A percentile compares a stretch with the other conserved stretches of the same genome.
Evolutionary conservation across 2,113 vertebrate genomes (phyloP).

Genomic region (Anser brachyrhynchus): DNA sequence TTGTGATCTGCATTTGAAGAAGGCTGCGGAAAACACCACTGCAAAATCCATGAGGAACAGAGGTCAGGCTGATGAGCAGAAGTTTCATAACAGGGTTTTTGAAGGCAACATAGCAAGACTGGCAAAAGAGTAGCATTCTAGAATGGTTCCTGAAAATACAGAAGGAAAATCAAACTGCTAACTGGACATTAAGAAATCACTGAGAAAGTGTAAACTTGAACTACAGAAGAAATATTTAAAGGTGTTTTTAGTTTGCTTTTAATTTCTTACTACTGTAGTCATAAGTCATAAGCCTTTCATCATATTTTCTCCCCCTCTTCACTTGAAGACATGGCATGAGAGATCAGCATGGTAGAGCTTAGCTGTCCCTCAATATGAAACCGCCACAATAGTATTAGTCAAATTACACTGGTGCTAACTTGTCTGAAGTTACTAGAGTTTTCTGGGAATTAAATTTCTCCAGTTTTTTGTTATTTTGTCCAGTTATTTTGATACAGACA

Average conservation of each 20-base stretch:
- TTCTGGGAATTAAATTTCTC: background rate
- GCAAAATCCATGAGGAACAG: background rate
- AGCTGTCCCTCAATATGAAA: too few relatives aligned
- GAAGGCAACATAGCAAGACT: background rate
- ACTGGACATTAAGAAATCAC: background rate
- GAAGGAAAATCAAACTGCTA: background rate
- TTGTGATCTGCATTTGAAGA: background rate
- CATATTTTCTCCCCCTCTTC: too few relatives aligned
- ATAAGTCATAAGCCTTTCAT: too few relatives aligned
- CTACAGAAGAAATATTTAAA: background rate
- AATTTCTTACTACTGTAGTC: too few relatives aligned
- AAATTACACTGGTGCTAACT: background rate
- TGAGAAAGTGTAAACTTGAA: background rate
- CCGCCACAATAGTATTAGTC: background rate
- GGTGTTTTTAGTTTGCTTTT: background rate
- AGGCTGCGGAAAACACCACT: background rate
- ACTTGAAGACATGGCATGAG: too few relatives aligned
- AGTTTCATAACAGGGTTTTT: background rate
- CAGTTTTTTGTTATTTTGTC: background rate
- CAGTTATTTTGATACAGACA: background rate
- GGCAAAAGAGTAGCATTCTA: background rate
- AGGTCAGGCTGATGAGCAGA: background rate
- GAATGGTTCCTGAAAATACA: background rate
- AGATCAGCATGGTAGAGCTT: too few relatives aligned
- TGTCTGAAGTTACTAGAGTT: background rate